phyloP scores from a whole-genome alignment of 2,888 invertebrate species.

The Drosophila niveifrons region DNA sequence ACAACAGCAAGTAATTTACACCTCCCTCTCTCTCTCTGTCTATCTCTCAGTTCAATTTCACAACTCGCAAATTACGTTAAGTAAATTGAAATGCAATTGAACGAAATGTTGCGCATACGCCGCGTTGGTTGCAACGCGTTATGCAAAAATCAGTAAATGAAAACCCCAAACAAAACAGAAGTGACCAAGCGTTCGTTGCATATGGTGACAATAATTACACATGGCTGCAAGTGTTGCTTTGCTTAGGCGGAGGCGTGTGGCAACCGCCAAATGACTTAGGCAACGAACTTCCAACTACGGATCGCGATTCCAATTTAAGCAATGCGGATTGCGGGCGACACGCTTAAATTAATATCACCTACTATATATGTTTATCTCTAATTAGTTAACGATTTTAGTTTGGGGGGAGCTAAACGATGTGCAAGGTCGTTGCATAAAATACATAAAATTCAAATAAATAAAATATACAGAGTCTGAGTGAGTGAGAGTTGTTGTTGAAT shows the following conservation, averaged over 20 bases:
- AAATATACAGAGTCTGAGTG: slow-evolving; percentile 49
- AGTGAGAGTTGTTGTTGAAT: slow-evolving; percentile 50
- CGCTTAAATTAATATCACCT: slow-evolving; percentile 29
- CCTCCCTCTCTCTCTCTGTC: slow-evolving; percentile 1
- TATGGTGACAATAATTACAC: slow-evolving; percentile 56
- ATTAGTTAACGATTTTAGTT: slow-evolving; percentile 56
- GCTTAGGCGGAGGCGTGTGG: slow-evolving; percentile 22
- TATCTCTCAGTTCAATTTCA: slow-evolving; percentile 4
- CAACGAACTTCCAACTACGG: slow-evolving; percentile 62
- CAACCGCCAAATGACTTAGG: slow-evolving; percentile 74
- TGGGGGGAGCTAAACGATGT: slow-evolving; percentile 48
- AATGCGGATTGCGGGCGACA: slow-evolving; percentile 21
- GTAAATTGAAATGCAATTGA: slow-evolving; percentile 75
- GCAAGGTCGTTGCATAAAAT: slow-evolving; percentile 81
- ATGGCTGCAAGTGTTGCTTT: slow-evolving; percentile 1
- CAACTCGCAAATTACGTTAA: slow-evolving; percentile 53
- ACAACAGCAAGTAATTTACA: slow-evolving; percentile 33
- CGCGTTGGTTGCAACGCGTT: slow-evolving; percentile 47
- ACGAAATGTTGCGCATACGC: slow-evolving; percentile 62
- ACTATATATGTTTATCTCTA: slow-evolving; percentile 38
- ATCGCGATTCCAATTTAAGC: not conserved
- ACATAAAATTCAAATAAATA: slow-evolving; percentile 77
- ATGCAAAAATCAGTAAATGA: slow-evolving; percentile 62
- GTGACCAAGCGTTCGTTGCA: slow-evolving; percentile 41
- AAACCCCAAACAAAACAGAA: slow-evolving; percentile 35